These are phyloP conservation scores for Ursus arctos DNA, from an alignment of 2,113 vertebrate species.

Conservation along the genomic window DNA sequence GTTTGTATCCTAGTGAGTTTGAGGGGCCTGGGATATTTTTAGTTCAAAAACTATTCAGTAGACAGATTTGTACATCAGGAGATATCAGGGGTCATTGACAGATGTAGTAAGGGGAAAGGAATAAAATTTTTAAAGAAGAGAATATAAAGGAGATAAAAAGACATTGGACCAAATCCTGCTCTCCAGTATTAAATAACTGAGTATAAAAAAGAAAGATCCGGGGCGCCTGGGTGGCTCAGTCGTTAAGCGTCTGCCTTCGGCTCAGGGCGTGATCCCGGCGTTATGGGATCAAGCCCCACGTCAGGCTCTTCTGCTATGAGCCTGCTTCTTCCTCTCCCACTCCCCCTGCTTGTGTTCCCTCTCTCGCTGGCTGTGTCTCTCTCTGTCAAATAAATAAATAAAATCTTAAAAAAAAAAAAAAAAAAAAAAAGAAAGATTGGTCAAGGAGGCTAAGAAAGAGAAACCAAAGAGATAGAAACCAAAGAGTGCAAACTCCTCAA, in stretches of 20 bases:
- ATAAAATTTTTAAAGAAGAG: background rate
- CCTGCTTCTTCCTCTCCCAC: no score
- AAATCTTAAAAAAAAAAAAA: no score
- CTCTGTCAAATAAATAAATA: no score
- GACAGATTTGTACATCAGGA: background rate
- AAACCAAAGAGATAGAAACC: background rate
- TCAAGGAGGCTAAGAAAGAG: background rate
- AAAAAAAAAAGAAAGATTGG: background rate
- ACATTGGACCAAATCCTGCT: background rate
- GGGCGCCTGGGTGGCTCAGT: no score
- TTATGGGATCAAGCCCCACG: no score
- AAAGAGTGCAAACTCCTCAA: background rate
- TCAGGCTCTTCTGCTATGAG: no score
- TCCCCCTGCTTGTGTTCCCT: no score
- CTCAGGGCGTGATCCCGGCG: no score
- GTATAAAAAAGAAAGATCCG: background rate
- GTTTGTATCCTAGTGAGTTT: background rate
- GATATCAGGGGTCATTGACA: background rate
- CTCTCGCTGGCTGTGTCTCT: no score
- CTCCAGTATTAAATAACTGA: background rate
- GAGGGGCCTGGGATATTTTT: background rate
- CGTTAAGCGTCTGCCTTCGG: no score
- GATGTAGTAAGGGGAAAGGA: background rate
- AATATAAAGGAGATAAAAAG: background rate
- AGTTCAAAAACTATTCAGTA: background rate